These are phyloP conservation scores for Eumerus sabulonum DNA, from an alignment of 2,888 invertebrate species.

Conservation along the genomic window DNA sequence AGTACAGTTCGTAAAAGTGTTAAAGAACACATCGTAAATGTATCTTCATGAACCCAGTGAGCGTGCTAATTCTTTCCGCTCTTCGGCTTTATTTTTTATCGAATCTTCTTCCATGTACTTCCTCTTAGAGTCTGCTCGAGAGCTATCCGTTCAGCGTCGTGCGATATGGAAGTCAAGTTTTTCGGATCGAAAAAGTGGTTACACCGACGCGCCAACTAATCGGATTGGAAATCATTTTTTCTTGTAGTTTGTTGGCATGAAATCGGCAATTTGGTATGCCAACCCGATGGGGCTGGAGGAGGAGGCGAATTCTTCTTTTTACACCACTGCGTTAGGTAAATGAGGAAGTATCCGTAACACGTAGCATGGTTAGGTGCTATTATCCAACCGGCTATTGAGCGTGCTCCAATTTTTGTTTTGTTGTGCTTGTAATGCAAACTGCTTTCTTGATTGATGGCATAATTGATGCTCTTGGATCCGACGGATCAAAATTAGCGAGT, in stretches of 20 bases:
- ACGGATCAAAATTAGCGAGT: too few species aligned
- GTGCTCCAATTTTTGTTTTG: too few species aligned
- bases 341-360: neutral
- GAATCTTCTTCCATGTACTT: neutral
- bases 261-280: neutral
- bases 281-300: neutral
- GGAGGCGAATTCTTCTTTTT: neutral
- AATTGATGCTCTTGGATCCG: too few species aligned
- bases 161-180: slow-evolving; percentile 18
- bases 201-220: slow-evolving; percentile 2
- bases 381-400: too few species aligned
- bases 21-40: too few species aligned
- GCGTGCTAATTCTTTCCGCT: slow-evolving; percentile 43
- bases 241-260: too few species aligned
- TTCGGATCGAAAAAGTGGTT: slow-evolving; percentile 5
- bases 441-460: too few species aligned
- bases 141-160: neutral
- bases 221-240: neutral
- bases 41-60: slow-evolving; percentile 9
- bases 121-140: too few species aligned
- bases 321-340: neutral
- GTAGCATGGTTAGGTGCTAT: too few species aligned
- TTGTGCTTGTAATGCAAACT: too few species aligned
- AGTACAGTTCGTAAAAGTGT: neutral
- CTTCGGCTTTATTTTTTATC: slow-evolving; percentile 7